Evolutionary conservation across 2,888 invertebrate genomes (phyloP), one percentile per base, ranked within the genome.

Genomic region (Pseudolycoriella hygida): DNA sequence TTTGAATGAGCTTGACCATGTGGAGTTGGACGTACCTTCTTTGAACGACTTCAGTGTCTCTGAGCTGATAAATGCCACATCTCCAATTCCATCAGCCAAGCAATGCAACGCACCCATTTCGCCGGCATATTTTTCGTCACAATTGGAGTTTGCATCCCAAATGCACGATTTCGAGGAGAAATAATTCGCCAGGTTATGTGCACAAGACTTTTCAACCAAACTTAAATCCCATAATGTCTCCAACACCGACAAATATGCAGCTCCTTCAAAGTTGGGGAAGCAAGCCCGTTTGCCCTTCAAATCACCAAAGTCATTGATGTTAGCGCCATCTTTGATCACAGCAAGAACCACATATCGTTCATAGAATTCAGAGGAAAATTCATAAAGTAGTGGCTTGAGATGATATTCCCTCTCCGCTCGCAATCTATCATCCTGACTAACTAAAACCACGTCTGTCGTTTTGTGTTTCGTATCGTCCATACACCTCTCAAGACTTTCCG

Each of bases 201-300:
- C 51, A 47, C 48, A 67, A 8, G 34, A 49, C 62, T 54, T 43
- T 53, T 53, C 34, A 60, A 60, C 40, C 73, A 72, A 46, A 68
- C 60, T 50, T 67, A 42, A 55, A 63, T 58, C 55, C 65, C 50
- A 61, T 52, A 64, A 68, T 15, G 61, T 68, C 57, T 60, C 67
- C 49, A 61, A 62, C 0, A 74, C 71, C 0, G 79, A 70, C 52
- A 76, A 70, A 73, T 77, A 75, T 10, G 80, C 77, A 6, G 78
- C 66, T 5, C 86, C 81, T 51, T 82, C 80, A 56, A 76, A 83
- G n/a, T 73, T 74, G 2, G 90, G 81, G 59, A 92, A 82, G 54
- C 85, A 86, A 0, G 83, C 84, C 38, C 75, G 74, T 51, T 77
- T 77, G 10, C 80, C 82, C 60, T 68, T 67, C 19, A 87, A 61